Percentiles rank a stretch among this genome's conserved stretches.
Conservation (phyloP, 2,888 invertebrate species). For the Dioctria linearis region DNA sequence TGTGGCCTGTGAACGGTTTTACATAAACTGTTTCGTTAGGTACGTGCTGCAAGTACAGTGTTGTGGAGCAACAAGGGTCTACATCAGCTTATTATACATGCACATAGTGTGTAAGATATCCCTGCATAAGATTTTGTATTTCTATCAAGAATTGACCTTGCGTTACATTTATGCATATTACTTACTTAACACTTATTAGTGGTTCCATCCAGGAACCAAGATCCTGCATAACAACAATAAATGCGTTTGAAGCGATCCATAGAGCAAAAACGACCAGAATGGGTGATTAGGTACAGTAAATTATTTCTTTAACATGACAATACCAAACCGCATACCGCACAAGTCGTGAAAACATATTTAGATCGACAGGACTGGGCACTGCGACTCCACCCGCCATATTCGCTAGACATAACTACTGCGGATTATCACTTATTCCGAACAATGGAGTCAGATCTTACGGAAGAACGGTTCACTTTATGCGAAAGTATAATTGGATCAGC, state of each 20-base stretch:
- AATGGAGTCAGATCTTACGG: neutral
- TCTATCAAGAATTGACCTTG: too few species aligned
- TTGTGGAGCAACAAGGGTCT: too few species aligned
- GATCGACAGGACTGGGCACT: neutral
- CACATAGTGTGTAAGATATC: too few species aligned
- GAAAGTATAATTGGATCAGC: neutral
- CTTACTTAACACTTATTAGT: too few species aligned
- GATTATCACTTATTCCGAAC: neutral
- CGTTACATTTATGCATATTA: too few species aligned
- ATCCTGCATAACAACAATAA: neutral
- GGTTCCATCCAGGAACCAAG: too few species aligned
- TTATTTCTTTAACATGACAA: neutral
- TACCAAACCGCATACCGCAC: neutral
- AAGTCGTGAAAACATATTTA: neutral
- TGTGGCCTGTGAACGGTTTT: too few species aligned
- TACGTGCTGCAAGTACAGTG: too few species aligned
- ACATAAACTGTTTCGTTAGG: too few species aligned
- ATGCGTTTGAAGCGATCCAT: neutral
- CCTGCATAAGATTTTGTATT: too few species aligned
- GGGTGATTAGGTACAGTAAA: neutral
- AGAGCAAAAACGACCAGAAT: conserved; percentile 15
- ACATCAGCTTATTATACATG: too few species aligned
- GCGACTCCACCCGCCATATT: too few species aligned
- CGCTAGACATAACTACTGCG: neutral
- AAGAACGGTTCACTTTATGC: neutral